Evolutionary conservation across 1,140 invertebrate species (phyloP).

Genomic region (Ceratina australensis): DNA sequence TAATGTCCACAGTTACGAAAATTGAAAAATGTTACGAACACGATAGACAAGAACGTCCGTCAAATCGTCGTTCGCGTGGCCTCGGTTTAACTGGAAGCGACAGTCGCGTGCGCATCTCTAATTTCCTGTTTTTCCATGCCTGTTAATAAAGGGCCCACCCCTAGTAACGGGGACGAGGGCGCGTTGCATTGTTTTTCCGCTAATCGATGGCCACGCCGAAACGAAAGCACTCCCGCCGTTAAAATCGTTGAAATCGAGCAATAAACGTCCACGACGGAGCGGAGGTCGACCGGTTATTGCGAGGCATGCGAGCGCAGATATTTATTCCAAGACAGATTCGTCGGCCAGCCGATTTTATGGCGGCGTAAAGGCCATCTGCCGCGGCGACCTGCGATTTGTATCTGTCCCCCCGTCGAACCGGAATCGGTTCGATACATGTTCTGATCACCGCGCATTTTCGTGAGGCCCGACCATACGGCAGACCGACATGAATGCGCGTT

Average conservation of each 20-base stretch:
- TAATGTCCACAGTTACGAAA: too few species aligned
- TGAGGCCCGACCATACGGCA: too few species aligned
- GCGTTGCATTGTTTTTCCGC: constrained; percentile 40
- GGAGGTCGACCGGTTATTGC: constrained; percentile 21
- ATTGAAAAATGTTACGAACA: too few species aligned
- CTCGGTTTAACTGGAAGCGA: constrained; percentile 19
- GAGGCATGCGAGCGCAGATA: not conserved
- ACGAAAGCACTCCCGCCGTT: constrained; percentile 26
- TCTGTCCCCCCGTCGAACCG: not conserved
- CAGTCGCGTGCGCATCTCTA: constrained; percentile 55
- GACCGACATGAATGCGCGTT: too few species aligned
- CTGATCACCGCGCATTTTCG: not conserved
- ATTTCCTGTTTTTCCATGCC: constrained; percentile 60
- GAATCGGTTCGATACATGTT: not conserved
- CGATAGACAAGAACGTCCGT: too few species aligned
- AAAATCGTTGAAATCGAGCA: constrained; percentile 39
- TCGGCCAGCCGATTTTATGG: constrained; percentile 9
- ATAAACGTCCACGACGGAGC: constrained; percentile 23
- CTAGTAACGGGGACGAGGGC: not conserved
- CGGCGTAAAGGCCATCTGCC: constrained; percentile 16
- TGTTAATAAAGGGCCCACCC: constrained; percentile 51
- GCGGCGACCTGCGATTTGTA: constrained; percentile 4
- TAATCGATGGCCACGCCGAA: constrained; percentile 45
- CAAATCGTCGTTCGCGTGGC: too few species aligned
- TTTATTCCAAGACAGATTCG: constrained; percentile 30